phyloP scores from a whole-genome alignment of 2,888 invertebrate genomes.

The Ectemnius cavifrons region DNA sequence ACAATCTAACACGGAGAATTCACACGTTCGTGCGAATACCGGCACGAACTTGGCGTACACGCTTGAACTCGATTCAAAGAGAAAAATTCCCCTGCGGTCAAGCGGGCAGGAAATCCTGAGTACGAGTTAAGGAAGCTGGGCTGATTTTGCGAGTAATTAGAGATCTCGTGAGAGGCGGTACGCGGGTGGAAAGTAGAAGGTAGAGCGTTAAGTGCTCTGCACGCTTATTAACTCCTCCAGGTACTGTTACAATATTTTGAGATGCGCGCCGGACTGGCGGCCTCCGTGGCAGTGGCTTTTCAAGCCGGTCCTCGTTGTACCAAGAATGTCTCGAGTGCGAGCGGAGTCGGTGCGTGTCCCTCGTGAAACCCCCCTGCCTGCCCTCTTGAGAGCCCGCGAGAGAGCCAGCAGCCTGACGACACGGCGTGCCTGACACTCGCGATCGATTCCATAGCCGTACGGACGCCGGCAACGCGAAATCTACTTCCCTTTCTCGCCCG shows the following conservation, averaged over 20 bases:
- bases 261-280: slow-evolving; percentile 27
- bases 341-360: slow-evolving; percentile 48
- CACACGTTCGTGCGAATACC: too few species aligned
- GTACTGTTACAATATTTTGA: slow-evolving; percentile 41
- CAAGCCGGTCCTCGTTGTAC: slow-evolving; percentile 55
- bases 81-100: too few species aligned
- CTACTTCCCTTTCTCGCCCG: too few species aligned
- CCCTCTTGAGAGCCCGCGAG: slow-evolving; percentile 48
- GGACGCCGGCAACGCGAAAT: slow-evolving; percentile 47
- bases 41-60: too few species aligned
- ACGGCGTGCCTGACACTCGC: slow-evolving; percentile 69
- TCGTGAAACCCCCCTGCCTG: slow-evolving; percentile 38
- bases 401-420: slow-evolving; percentile 65
- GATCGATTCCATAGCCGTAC: slow-evolving; percentile 66
- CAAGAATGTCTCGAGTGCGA: slow-evolving; percentile 61
- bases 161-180: too few species aligned
- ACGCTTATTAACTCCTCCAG: slow-evolving; percentile 19
- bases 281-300: slow-evolving; percentile 17
- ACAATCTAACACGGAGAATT: too few species aligned
- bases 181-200: too few species aligned
- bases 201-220: not conserved
- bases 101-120: too few species aligned
- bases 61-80: too few species aligned
- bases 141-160: too few species aligned
- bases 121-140: too few species aligned